These are phyloP conservation scores for Entomyzon cyanotis DNA, from an alignment of 2,113 vertebrate genomes.

Conservation along the genomic window DNA sequence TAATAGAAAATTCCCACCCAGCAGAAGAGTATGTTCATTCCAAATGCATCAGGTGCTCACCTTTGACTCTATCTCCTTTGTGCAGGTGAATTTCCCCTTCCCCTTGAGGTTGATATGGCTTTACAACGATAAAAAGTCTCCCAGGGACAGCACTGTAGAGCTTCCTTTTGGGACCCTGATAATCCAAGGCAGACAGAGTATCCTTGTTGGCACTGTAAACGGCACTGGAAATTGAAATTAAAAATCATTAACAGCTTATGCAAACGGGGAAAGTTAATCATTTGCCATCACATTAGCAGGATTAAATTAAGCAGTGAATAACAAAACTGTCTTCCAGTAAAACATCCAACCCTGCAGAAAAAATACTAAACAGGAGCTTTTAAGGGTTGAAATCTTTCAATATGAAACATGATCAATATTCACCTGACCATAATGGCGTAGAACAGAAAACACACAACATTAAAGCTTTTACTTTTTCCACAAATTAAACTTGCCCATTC, in stretches of 20 bases:
- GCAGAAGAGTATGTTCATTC: background rate
- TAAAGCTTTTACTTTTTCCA: background rate
- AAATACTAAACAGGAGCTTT: background rate
- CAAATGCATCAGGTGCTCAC: conserved; percentile 65
- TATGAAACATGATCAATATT: background rate
- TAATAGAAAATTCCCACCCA: background rate
- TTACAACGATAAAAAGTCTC: conserved; percentile 88
- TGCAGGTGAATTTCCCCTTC: conserved; percentile 93
- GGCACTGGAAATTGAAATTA: conserved; percentile 49
- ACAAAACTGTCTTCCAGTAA: background rate
- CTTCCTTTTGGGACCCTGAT: conserved; percentile 84
- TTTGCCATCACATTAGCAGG: background rate
- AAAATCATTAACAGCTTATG: background rate
- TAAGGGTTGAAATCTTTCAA: background rate
- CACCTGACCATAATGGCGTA: background rate
- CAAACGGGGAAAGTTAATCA: background rate
- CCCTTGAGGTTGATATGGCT: conserved; percentile 88
- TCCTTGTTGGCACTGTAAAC: conserved; percentile 77
- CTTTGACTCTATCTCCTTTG: conserved; percentile 93
- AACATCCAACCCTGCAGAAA: background rate
- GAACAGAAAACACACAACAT: background rate
- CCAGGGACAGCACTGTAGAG: conserved; percentile 95
- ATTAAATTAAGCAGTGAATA: background rate
- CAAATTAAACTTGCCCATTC: background rate
- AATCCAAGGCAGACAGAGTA: conserved; percentile 70